Evolutionary conservation across 2,888 invertebrate species (phyloP).

Genomic region (Drosophila anomalata): DNA sequence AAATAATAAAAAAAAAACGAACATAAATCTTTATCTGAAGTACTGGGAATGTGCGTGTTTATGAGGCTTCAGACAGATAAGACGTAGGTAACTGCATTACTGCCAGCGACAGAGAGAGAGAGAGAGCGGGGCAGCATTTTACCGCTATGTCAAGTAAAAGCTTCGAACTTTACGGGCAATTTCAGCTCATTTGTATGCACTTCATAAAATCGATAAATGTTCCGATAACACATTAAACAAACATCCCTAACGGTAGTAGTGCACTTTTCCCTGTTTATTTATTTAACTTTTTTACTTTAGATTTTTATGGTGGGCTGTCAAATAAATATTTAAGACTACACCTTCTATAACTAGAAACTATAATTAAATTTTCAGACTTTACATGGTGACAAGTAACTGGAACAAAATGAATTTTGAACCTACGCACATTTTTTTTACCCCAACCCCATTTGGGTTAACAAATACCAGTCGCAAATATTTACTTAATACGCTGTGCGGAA

Average conservation of each 20-base stretch:
- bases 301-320: neutral
- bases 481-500: conserved; percentile 38
- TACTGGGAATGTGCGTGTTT: conserved; percentile 46
- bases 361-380: conserved; percentile 3
- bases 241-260: neutral
- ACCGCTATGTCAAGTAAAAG: conserved; percentile 44
- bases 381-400: conserved; percentile 11
- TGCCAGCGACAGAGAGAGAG: conserved; percentile 5
- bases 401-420: conserved; percentile 19
- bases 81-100: conserved; percentile 26
- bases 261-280: conserved; percentile 1
- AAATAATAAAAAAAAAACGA: conserved; percentile 26
- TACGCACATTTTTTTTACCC: conserved; percentile 60
- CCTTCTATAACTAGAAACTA: neutral
- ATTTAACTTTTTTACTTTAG: neutral
- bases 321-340: neutral
- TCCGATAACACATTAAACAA: conserved; percentile 17
- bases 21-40: conserved; percentile 69
- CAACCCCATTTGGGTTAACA: conserved; percentile 33
- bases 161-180: conserved; percentile 20
- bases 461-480: conserved; percentile 40
- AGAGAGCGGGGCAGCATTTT: conserved; percentile 15
- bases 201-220: conserved; percentile 41
- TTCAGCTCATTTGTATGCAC: conserved; percentile 41
- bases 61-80: conserved; percentile 40